These are phyloP conservation scores for Monopterus albus DNA, from an alignment of 2,113 vertebrate genomes.

Conservation along the genomic window DNA sequence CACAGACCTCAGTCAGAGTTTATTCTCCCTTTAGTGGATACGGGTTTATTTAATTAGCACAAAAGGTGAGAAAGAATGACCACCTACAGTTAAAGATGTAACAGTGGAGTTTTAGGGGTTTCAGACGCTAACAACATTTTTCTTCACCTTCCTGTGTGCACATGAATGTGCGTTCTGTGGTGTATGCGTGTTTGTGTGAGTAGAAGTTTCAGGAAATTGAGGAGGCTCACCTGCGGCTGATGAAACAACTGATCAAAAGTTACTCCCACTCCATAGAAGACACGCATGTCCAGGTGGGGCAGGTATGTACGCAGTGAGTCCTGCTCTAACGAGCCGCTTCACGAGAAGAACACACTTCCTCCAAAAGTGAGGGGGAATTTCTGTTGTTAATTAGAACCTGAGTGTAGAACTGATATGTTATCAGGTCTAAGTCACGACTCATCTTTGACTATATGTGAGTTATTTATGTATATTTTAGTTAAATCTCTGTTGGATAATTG, in stretches of 20 bases:
- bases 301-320: constrained; percentile 79
- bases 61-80: not conserved
- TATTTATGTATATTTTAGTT: too few relatives aligned
- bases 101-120: not conserved
- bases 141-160: not conserved
- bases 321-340: not conserved
- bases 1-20: not conserved
- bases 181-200: not conserved
- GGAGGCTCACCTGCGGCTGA: constrained; percentile 89
- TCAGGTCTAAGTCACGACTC: not conserved
- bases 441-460: not conserved
- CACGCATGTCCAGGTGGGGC: constrained; percentile 95
- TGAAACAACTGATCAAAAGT: constrained; percentile 92
- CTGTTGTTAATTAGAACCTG: too few relatives aligned
- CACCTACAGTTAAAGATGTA: too few relatives aligned
- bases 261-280: constrained; percentile 94
- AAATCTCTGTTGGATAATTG: too few relatives aligned
- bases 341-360: not conserved
- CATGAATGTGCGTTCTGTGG: not conserved
- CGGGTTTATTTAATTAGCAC: not conserved
- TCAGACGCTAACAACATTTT: not conserved
- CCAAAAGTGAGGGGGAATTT: not conserved
- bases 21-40: constrained; percentile 4
- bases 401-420: not conserved
- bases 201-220: constrained; percentile 95